A percentile compares a stretch with the other conserved stretches of the same genome.
phyloP scores from a whole-genome alignment of 2,113 vertebrate species.

The Ochotona princeps region DNA sequence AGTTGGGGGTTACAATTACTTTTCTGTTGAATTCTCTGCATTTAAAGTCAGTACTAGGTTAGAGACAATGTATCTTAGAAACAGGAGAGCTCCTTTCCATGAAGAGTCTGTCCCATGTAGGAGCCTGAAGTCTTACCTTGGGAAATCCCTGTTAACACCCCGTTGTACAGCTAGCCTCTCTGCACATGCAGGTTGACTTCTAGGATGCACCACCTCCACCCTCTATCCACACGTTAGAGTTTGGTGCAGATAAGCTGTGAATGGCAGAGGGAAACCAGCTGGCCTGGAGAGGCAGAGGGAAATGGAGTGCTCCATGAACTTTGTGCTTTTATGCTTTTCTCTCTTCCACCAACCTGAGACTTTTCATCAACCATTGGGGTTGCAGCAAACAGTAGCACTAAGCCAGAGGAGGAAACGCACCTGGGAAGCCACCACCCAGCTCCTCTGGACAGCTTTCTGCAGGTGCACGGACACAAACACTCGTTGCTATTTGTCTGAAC shows the following conservation, averaged over 20 bases:
- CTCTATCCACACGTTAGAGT: neutral
- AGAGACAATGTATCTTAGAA: neutral
- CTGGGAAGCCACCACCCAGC: neutral
- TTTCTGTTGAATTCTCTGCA: neutral
- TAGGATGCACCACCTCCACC: neutral
- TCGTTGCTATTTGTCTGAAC: constrained; percentile 16
- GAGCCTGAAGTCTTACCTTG: constrained; percentile 23
- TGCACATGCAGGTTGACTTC: neutral
- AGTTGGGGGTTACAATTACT: neutral
- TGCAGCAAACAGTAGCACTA: neutral
- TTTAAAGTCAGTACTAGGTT: neutral
- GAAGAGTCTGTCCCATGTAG: neutral
- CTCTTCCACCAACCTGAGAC: neutral
- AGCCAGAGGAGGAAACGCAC: neutral
- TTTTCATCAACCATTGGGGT: neutral
- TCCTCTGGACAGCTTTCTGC: neutral
- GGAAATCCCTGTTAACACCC: neutral
- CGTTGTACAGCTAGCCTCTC: neutral
- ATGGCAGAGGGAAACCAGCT: neutral
- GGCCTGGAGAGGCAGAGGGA: neutral
- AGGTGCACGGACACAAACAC: neutral
- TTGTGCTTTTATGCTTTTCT: neutral
- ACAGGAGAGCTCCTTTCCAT: neutral
- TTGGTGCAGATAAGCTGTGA: neutral
- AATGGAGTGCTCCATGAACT: neutral